Evolutionary conservation across 2,888 invertebrate species (phyloP).

Genomic region (Hylaea fasciaria): DNA sequence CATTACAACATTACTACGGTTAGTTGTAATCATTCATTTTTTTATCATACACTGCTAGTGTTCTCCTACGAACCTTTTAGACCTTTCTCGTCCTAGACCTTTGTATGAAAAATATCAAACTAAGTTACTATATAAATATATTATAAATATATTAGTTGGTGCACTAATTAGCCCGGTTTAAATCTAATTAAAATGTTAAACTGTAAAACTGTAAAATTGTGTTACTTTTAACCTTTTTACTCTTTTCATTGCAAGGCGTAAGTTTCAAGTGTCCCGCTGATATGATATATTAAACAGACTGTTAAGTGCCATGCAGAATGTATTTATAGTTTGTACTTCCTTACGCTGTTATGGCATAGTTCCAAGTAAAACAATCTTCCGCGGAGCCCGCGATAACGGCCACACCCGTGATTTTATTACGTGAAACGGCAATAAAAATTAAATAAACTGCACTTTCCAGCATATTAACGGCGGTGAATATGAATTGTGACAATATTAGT

Average conservation of each 20-base stretch:
- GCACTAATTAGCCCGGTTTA: too few species aligned
- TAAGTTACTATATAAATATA: too few species aligned
- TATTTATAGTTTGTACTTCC: slow-evolving; percentile 83
- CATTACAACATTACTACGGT: too few species aligned
- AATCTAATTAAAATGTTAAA: too few species aligned
- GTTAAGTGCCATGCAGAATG: slow-evolving; percentile 84
- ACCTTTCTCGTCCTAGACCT: too few species aligned
- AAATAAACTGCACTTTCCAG: slow-evolving; percentile 59
- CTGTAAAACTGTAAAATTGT: too few species aligned
- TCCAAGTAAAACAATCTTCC: slow-evolving; percentile 84
- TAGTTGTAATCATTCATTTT: too few species aligned
- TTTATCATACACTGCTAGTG: too few species aligned
- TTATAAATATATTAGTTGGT: too few species aligned
- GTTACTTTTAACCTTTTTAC: slow-evolving; percentile 2
- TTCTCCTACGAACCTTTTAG: too few species aligned
- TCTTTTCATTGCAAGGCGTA: slow-evolving; percentile 46
- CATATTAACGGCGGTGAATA: slow-evolving; percentile 29
- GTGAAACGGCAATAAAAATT: slow-evolving; percentile 70
- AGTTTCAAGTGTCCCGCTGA: slow-evolving; percentile 60
- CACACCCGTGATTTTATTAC: slow-evolving; percentile 70
- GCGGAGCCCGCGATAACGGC: slow-evolving; percentile 71
- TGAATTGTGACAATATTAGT: neutral
- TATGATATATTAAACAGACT: slow-evolving; percentile 74
- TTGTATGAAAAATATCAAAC: too few species aligned
- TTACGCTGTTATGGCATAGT: slow-evolving; percentile 78